Evolutionary conservation across 2,113 vertebrate species (phyloP).

Genomic region (Calidris pygmaea): DNA sequence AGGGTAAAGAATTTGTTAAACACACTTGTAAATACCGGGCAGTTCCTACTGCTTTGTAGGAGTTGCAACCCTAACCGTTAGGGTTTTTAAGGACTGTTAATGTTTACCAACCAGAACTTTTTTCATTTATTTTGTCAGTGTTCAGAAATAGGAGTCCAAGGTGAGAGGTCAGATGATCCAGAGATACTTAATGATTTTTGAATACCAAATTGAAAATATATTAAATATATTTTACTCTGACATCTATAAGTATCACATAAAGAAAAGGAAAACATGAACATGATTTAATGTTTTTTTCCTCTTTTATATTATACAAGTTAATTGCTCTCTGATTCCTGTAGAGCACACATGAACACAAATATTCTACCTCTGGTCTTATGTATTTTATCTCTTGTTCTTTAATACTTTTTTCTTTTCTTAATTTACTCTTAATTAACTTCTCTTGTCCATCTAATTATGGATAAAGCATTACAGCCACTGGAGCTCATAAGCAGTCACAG

Average conservation of each 20-base stretch:
- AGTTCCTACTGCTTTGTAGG: background rate
- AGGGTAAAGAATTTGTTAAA: constrained; percentile 54
- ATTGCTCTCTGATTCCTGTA: background rate
- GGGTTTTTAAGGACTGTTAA: background rate
- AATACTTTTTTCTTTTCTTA: background rate
- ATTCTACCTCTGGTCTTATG: background rate
- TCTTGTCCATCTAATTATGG: background rate
- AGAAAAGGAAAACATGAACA: background rate
- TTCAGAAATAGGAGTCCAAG: background rate
- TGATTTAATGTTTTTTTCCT: background rate
- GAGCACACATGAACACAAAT: background rate
- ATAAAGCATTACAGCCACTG: background rate
- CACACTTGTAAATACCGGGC: background rate
- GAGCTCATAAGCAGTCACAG: background rate
- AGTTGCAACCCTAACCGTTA: background rate
- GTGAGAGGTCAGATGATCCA: background rate
- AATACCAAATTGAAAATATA: constrained; percentile 22
- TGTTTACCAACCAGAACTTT: background rate
- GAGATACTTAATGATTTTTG: background rate
- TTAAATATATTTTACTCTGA: constrained; percentile 30
- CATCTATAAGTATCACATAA: background rate
- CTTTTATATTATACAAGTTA: background rate
- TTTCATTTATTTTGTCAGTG: constrained; percentile 15
- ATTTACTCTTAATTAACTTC: background rate
- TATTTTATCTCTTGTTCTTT: background rate